These are phyloP conservation scores for Phymastichus coffea DNA, from an alignment of 1,140 invertebrate genomes.

Conservation along the genomic window DNA sequence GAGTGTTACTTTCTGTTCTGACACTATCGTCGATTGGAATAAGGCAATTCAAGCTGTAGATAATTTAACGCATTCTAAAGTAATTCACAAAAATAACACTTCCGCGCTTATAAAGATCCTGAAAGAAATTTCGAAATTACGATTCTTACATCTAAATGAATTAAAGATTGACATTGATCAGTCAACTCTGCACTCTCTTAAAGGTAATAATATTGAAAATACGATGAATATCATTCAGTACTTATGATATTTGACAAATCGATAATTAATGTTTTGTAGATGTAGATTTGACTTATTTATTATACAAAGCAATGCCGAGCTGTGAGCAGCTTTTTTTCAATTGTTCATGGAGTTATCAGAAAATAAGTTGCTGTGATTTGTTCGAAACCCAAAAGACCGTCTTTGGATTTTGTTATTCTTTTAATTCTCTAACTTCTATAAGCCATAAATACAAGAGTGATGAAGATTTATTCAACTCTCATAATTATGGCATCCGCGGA, in stretches of 20 bases:
- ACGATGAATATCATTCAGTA: too few species aligned
- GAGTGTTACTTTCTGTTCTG: not conserved
- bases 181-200: not conserved
- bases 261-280: not conserved
- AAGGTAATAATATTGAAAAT: not conserved
- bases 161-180: not conserved
- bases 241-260: not conserved
- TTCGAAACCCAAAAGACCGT: not conserved
- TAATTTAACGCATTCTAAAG: not conserved
- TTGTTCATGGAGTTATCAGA: not conserved
- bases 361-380: not conserved
- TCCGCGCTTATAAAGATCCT: not conserved
- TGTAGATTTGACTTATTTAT: not conserved
- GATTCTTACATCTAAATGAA: not conserved
- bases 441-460: not conserved
- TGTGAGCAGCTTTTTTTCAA: not conserved
- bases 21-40: not conserved
- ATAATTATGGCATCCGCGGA: not conserved
- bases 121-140: not conserved
- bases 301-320: not conserved
- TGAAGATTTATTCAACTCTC: not conserved
- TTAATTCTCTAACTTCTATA: not conserved
- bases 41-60: not conserved
- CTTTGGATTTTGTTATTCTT: not conserved
- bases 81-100: not conserved